phyloP scores from a whole-genome alignment of 2,888 invertebrate species.

The Drosophila kokeensis region DNA sequence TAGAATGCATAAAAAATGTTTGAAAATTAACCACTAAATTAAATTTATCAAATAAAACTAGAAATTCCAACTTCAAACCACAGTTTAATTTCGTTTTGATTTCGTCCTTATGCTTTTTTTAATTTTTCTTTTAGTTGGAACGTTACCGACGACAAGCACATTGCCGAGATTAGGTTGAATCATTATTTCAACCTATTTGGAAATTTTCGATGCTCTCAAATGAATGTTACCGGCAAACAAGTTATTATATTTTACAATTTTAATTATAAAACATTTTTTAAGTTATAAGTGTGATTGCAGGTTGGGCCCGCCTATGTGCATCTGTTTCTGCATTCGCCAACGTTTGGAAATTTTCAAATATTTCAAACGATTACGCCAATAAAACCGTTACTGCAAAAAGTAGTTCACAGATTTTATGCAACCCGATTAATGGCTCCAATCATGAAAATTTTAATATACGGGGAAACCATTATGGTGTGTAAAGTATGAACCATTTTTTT shows the following conservation, averaged over 20 bases:
- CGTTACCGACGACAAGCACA: conserved; percentile 26
- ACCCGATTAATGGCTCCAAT: conserved; percentile 87
- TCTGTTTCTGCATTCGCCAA: conserved; percentile 87
- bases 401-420: conserved; percentile 92
- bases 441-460: conserved; percentile 88
- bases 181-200: conserved; percentile 38
- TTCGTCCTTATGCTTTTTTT: neutral
- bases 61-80: neutral
- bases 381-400: conserved; percentile 90
- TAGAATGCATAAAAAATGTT: neutral
- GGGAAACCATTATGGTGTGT: conserved; percentile 89
- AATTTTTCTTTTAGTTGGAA: conserved; percentile 31
- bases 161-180: conserved; percentile 38
- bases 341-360: conserved; percentile 88
- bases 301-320: conserved; percentile 92
- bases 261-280: neutral
- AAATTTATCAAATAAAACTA: neutral
- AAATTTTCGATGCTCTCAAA: conserved; percentile 26
- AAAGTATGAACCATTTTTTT: neutral
- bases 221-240: conserved; percentile 38
- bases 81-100: neutral
- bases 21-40: neutral
- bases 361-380: conserved; percentile 92
- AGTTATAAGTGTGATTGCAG: conserved; percentile 74
- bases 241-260: conserved; percentile 12